These are phyloP conservation scores for Metridium senile DNA, from an alignment of 92 coral and sea anemone species.

Conservation along the genomic window DNA sequence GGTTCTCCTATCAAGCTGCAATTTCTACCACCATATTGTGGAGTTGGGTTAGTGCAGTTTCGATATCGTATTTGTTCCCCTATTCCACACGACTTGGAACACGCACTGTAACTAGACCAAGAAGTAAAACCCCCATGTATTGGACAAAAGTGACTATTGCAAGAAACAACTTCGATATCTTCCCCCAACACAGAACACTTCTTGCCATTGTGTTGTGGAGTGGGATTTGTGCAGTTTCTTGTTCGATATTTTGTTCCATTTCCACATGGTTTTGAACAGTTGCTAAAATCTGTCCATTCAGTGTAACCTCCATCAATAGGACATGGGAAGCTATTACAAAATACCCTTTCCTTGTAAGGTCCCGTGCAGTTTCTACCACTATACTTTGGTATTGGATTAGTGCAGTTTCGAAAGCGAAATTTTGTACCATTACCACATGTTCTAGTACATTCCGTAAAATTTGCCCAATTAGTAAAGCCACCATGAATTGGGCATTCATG, in stretches of 20 bases:
- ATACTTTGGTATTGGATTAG: slow-evolving; percentile 70
- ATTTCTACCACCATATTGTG: slow-evolving; percentile 57
- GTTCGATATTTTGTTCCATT: slow-evolving; percentile 54
- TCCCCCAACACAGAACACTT: slow-evolving; percentile 59
- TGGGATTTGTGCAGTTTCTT: slow-evolving; percentile 67
- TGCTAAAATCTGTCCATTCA: slow-evolving; percentile 61
- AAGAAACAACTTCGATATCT: slow-evolving; percentile 27
- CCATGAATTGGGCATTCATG: slow-evolving; percentile 77
- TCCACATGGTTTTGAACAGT: slow-evolving; percentile 66
- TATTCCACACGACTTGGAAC: slow-evolving; percentile 53
- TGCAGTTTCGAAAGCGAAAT: slow-evolving; percentile 60
- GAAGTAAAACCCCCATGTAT: slow-evolving; percentile 70
- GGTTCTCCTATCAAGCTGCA: slow-evolving; percentile 22
- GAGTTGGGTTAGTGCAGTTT: slow-evolving; percentile 66
- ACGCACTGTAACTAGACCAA: slow-evolving; percentile 37
- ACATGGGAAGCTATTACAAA: slow-evolving; percentile 58
- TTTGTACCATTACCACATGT: slow-evolving; percentile 74
- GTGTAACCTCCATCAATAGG: slow-evolving; percentile 74
- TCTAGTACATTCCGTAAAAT: slow-evolving; percentile 59
- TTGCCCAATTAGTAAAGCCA: slow-evolving; percentile 60
- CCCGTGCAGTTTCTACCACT: slow-evolving; percentile 86
- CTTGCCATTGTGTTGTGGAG: slow-evolving; percentile 67
- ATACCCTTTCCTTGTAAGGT: slow-evolving; percentile 22
- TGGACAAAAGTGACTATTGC: slow-evolving; percentile 68
- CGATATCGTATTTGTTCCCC: slow-evolving; percentile 42